phyloP scores from a whole-genome alignment of 1,140 invertebrate species.

The Linepithema humile region DNA sequence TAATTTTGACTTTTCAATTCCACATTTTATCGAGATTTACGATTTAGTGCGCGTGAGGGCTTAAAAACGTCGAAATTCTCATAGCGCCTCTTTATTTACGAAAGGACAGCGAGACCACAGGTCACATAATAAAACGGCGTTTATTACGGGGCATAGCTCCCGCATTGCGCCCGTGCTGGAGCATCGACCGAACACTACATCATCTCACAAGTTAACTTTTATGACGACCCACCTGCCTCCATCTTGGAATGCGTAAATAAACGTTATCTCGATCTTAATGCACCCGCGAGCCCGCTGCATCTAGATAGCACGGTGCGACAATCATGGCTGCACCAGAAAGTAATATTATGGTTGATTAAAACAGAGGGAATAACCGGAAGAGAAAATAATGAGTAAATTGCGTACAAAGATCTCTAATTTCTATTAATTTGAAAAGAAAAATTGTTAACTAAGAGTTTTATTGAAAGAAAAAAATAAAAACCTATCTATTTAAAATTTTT shows the following conservation, averaged over 20 bases:
- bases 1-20: constrained; percentile 9
- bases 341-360: neutral
- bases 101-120: constrained; percentile 50
- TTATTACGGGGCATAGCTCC: constrained; percentile 59
- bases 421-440: neutral
- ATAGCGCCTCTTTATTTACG: constrained; percentile 10
- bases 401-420: neutral
- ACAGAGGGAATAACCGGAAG: neutral
- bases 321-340: constrained; percentile 25
- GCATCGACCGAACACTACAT: constrained; percentile 54
- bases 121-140: constrained; percentile 52
- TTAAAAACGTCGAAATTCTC: constrained; percentile 49
- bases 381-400: neutral
- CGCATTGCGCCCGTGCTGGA: constrained; percentile 46
- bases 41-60: neutral
- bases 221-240: constrained; percentile 62
- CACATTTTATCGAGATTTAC: constrained; percentile 43
- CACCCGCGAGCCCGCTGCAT: constrained; percentile 40
- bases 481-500: neutral
- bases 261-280: constrained; percentile 66
- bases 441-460: neutral
- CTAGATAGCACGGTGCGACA: constrained; percentile 30
- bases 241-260: constrained; percentile 68
- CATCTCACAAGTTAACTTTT: constrained; percentile 68
- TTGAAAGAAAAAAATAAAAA: too few relatives aligned